Conservation (phyloP, 2,888 invertebrate genomes). For the Tenodera sinensis region DNA sequence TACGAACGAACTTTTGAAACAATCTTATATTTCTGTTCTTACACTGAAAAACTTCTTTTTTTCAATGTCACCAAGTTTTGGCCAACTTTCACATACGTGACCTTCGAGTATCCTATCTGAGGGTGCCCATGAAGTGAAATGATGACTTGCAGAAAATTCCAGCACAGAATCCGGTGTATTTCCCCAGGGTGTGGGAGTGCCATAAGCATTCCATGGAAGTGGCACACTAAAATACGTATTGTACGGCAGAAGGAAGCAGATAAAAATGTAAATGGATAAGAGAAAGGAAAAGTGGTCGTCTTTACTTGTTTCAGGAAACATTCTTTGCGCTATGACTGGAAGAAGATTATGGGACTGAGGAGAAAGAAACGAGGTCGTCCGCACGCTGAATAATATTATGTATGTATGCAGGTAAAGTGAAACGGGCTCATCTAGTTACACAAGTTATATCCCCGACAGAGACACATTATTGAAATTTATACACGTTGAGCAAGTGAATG, state of each 20-base stretch:
- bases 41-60: too few relatives aligned
- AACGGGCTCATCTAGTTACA: background rate
- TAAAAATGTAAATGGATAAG: background rate
- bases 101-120: background rate
- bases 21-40: too few relatives aligned
- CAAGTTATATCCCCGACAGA: too few relatives aligned
- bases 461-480: too few relatives aligned
- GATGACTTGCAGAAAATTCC: background rate
- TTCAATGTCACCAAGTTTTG: too few relatives aligned
- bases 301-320: background rate
- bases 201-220: background rate
- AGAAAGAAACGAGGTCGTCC: background rate
- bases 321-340: background rate
- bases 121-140: background rate
- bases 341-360: background rate
- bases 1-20: too few relatives aligned
- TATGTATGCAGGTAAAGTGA: background rate
- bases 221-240: background rate
- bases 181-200: background rate
- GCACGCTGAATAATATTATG: background rate
- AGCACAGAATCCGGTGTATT: background rate
- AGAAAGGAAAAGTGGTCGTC: background rate
- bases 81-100: too few relatives aligned
- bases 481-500: too few relatives aligned
- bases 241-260: background rate